These are phyloP conservation scores for Poecilia picta DNA, from an alignment of 2,797 vertebrate genomes.

Conservation along the genomic window DNA sequence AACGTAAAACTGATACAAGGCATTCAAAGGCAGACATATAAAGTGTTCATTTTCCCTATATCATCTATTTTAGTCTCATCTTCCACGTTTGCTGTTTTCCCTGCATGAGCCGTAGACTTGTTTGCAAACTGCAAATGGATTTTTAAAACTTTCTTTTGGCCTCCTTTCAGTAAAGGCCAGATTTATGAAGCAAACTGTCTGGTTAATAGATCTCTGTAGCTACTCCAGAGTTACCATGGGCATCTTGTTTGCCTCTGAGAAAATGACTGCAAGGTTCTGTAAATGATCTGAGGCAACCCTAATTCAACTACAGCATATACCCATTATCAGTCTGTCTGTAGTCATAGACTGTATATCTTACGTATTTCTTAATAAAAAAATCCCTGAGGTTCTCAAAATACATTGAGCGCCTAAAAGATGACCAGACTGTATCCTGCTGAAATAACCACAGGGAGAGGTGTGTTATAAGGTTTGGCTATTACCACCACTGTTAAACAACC, in stretches of 20 bases:
- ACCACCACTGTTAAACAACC: not conserved
- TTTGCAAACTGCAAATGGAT: not conserved
- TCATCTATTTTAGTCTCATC: not conserved
- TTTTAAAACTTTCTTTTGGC: not conserved
- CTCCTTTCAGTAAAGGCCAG: not conserved
- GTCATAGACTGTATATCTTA: conserved; percentile 5
- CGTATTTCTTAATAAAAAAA: not conserved
- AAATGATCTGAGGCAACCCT: conserved; percentile 11
- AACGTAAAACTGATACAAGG: not conserved
- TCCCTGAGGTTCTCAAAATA: conserved; percentile 11
- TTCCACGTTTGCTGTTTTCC: not conserved
- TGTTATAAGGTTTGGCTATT: conserved; percentile 9
- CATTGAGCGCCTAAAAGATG: not conserved
- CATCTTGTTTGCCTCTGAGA: not conserved
- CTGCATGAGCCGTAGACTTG: not conserved
- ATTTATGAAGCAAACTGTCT: not conserved
- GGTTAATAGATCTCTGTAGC: not conserved
- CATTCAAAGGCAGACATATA: not conserved
- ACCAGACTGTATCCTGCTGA: not conserved
- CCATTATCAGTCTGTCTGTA: conserved; percentile 43
- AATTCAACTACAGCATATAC: conserved; percentile 26
- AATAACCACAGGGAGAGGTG: not conserved
- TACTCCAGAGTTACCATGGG: not conserved
- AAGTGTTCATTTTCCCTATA: not conserved
- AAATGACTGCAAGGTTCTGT: not conserved